Conservation (phyloP, 2,113 vertebrate genomes). For the Lepus europaeus region DNA sequence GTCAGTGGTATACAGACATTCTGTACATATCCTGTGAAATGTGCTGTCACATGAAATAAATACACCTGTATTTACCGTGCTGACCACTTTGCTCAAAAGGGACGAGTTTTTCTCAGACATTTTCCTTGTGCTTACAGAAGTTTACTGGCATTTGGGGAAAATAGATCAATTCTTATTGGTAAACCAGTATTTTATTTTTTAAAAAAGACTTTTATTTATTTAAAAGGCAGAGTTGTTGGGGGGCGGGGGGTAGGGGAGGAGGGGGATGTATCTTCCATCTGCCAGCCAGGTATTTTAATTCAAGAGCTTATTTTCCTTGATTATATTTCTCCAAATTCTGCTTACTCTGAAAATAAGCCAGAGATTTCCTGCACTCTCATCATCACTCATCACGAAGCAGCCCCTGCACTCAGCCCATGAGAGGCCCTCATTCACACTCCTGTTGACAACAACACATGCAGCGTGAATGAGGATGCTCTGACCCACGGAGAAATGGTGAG, state of each 20-base stretch:
- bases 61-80: slow-evolving; percentile 65
- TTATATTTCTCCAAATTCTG: neutral
- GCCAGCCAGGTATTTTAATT: slow-evolving; percentile 21
- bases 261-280: neutral
- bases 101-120: slow-evolving; percentile 30
- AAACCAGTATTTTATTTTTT: slow-evolving; percentile 4
- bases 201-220: too few species aligned
- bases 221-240: too few species aligned
- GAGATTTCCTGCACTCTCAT: neutral
- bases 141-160: slow-evolving; percentile 7
- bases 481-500: neutral
- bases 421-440: neutral
- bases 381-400: neutral
- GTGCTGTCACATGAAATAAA: slow-evolving; percentile 86
- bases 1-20: slow-evolving; percentile 73
- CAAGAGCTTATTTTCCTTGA: neutral
- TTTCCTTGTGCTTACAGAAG: slow-evolving; percentile 37
- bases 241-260: too few species aligned
- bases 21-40: slow-evolving; percentile 82
- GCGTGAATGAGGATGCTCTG: neutral
- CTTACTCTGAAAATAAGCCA: neutral
- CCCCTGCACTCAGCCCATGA: neutral
- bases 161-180: neutral
- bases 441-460: neutral
- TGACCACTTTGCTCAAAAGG: slow-evolving; percentile 45